These are phyloP conservation scores for Prionace glauca DNA, from an alignment of 2,797 vertebrate species.

Conservation along the genomic window DNA sequence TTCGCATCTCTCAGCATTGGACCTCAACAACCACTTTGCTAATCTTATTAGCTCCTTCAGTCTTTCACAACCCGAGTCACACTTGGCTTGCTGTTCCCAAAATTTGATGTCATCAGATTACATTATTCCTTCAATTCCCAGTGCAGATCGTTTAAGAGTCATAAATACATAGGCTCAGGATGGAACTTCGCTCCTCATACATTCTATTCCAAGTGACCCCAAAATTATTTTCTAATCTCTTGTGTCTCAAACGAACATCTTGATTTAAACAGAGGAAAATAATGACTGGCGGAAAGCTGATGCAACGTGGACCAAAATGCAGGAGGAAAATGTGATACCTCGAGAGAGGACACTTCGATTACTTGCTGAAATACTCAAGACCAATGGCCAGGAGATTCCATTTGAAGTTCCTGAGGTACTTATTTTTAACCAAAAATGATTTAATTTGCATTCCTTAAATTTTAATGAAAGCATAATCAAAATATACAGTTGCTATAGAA, in stretches of 20 bases:
- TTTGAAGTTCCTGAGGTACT: conserved; percentile 80
- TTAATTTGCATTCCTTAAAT: conserved; percentile 26
- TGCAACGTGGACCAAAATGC: conserved; percentile 82
- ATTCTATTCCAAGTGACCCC: neutral
- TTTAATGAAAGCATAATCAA: neutral
- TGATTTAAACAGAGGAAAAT: conserved; percentile 61
- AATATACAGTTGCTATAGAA: neutral
- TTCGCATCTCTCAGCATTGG: neutral
- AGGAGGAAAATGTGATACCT: conserved; percentile 86
- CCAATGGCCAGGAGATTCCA: conserved; percentile 71
- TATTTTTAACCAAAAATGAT: conserved; percentile 36
- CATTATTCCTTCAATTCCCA: neutral
- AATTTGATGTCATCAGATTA: neutral
- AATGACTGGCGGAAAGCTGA: conserved; percentile 75
- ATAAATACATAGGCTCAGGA: neutral
- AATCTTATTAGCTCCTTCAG: neutral
- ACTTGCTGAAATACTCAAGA: conserved; percentile 68
- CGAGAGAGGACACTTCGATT: conserved; percentile 70
- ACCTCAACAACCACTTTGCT: neutral
- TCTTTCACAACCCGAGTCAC: neutral
- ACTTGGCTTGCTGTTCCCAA: neutral
- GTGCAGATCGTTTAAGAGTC: neutral
- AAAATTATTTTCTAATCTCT: neutral
- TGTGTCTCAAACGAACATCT: neutral
- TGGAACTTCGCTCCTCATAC: neutral